Conservation (phyloP, 2,797 vertebrate species). For the Gymnodraco acuticeps region DNA sequence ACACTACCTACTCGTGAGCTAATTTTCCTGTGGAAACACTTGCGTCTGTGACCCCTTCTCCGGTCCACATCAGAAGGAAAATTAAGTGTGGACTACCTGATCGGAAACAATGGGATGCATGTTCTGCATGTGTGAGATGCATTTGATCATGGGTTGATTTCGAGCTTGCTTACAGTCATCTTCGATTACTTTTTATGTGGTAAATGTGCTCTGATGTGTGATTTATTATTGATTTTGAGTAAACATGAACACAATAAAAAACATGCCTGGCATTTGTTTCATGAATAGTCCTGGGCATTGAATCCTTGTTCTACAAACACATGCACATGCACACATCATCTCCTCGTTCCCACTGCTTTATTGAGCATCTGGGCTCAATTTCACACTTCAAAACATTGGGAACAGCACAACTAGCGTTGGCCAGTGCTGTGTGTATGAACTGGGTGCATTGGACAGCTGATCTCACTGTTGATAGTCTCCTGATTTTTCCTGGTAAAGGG, state of each 20-base stretch:
- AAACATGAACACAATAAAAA: constrained; percentile 41
- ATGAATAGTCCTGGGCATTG: constrained; percentile 14
- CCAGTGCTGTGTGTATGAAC: constrained; percentile 37
- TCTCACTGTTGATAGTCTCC: constrained; percentile 46
- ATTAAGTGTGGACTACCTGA: constrained; percentile 27
- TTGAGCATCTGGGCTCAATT: constrained; percentile 85
- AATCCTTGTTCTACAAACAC: constrained; percentile 16
- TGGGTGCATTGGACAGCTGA: constrained; percentile 44
- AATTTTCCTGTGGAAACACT: constrained; percentile 69
- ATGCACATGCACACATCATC: constrained; percentile 31
- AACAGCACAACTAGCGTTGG: constrained; percentile 64
- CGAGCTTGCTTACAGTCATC: neutral
- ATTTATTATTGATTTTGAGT: constrained; percentile 31
- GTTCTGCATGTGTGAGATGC: neutral
- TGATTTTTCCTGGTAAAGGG: constrained; percentile 29
- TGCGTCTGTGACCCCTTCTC: constrained; percentile 40
- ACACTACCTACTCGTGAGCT: constrained; percentile 52
- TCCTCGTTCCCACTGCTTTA: constrained; percentile 76
- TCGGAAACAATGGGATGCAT: constrained; percentile 25
- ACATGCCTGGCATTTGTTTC: constrained; percentile 43
- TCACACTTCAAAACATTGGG: constrained; percentile 73
- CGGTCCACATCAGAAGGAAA: constrained; percentile 50
- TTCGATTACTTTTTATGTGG: neutral
- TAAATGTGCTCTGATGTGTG: constrained; percentile 11
- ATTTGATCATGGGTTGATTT: neutral